Conservation (phyloP, 2,797 vertebrate species). For the Melanotaenia maccullochi region DNA sequence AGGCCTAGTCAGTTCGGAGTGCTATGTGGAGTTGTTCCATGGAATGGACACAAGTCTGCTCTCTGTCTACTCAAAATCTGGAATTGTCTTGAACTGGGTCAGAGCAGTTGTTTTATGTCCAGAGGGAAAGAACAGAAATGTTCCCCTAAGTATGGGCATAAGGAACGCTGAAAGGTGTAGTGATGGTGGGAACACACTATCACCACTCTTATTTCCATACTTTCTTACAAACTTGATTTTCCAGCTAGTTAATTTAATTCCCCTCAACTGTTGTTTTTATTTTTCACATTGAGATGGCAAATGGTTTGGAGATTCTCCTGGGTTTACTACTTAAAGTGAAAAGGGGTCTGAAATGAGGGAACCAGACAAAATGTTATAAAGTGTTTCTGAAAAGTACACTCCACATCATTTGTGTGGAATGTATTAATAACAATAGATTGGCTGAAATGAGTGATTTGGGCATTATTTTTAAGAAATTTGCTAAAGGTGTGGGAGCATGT, state of each 20-base stretch:
- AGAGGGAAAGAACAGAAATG: slow-evolving; percentile 53
- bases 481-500: slow-evolving; percentile 48
- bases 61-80: slow-evolving; percentile 64
- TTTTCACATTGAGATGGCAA: slow-evolving; percentile 72
- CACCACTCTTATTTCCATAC: slow-evolving; percentile 73
- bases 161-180: slow-evolving; percentile 64
- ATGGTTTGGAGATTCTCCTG: slow-evolving; percentile 84
- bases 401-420: slow-evolving; percentile 17
- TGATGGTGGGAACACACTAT: slow-evolving; percentile 59
- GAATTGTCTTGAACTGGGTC: slow-evolving; percentile 61
- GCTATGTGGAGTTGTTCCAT: slow-evolving; percentile 57
- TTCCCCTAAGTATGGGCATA: slow-evolving; percentile 34
- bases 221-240: slow-evolving; percentile 65
- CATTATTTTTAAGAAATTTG: slow-evolving; percentile 54
- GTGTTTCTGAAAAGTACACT: slow-evolving; percentile 41
- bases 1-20: slow-evolving; percentile 71
- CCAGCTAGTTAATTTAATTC: slow-evolving; percentile 79
- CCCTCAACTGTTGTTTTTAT: slow-evolving; percentile 63
- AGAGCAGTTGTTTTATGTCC: slow-evolving; percentile 60
- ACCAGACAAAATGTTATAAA: slow-evolving; percentile 35
- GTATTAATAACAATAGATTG: slow-evolving; percentile 42
- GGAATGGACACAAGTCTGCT: slow-evolving; percentile 58
- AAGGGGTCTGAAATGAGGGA: slow-evolving; percentile 26
- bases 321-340: slow-evolving; percentile 66
- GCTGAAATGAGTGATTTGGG: slow-evolving; percentile 59